phyloP scores from a whole-genome alignment of 1,140 invertebrate genomes.

The Drosophila littoralis region DNA sequence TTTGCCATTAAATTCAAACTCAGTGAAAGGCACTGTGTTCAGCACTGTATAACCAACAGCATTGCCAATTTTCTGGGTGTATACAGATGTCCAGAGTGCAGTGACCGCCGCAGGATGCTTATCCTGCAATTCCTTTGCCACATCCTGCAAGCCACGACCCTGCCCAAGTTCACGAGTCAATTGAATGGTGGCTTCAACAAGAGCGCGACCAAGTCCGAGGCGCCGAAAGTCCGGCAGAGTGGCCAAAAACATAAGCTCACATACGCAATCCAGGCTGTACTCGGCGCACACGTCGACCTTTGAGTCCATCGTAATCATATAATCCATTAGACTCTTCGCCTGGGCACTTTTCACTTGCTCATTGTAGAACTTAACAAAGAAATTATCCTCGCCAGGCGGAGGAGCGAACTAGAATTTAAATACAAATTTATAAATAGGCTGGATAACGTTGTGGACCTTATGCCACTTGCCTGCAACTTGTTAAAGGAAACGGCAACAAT shows the following conservation, averaged over 20 bases:
- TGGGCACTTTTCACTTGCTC: slow-evolving; percentile 85
- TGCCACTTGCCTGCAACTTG: slow-evolving; percentile 87
- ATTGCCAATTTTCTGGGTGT: slow-evolving; percentile 86
- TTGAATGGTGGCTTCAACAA: slow-evolving; percentile 86
- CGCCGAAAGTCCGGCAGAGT: slow-evolving; percentile 85
- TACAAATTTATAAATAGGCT: neutral
- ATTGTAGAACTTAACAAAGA: slow-evolving; percentile 86
- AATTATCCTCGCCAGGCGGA: slow-evolving; percentile 84
- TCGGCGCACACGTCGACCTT: slow-evolving; percentile 87
- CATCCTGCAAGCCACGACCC: slow-evolving; percentile 85
- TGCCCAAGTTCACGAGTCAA: slow-evolving; percentile 85
- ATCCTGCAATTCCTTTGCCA: slow-evolving; percentile 84
- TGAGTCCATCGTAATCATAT: slow-evolving; percentile 87
- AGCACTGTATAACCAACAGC: slow-evolving; percentile 86
- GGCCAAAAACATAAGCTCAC: slow-evolving; percentile 89
- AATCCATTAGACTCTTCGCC: slow-evolving; percentile 86
- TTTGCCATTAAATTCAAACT: slow-evolving; percentile 86
- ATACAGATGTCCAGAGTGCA: slow-evolving; percentile 86
- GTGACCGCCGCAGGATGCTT: slow-evolving; percentile 86
- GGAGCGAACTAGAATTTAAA: slow-evolving; percentile 59
- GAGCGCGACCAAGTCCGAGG: slow-evolving; percentile 85
- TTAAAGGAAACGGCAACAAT: slow-evolving; percentile 88
- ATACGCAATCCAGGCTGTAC: slow-evolving; percentile 86
- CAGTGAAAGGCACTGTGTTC: slow-evolving; percentile 84
- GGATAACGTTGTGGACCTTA: neutral